Base-by-base conservation (phyloP, 1,140 invertebrate species). In the Drosophila ohnishii region DNA sequence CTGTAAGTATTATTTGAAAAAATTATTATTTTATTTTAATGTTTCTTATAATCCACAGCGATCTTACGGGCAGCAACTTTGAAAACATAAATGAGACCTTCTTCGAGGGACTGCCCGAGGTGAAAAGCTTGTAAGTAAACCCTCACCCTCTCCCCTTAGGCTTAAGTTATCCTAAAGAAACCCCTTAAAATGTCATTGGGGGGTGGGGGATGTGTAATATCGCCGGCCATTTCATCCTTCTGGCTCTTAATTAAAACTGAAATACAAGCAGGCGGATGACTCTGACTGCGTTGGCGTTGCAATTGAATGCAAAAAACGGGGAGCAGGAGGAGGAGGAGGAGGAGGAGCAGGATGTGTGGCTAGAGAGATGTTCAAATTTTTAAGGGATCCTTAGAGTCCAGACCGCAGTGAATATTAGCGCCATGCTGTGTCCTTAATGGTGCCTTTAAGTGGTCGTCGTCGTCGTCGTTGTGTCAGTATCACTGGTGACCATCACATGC, bases 61-160 rank as follows among this genome's bases (percentile, higher is more conserved):
- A 91, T 69, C 74, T 91, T n/a, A 91, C 90, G 3, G 90, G 90
- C 40, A 91, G 91, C 59, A 86, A 51, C 45, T 91, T 91, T 62
- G 75, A 82, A 51, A 55, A 47, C 50, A 80, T 91, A 34, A 61
- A 77, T 32, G 79, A 72, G 35, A 57, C 48, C 28, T 90, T 91
- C 53, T 80, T 91, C 40, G 59, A 61, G 45, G 58, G 48, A 40
- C 55, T 91, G 72, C 90, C 90, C 32, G 60, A 73, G 11, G 58
- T 91, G 47, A 82, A 91, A 22, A 91, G 77, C 45, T 69, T 91
- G 90, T 91, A 62, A 91, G 90, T 91, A 32, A 14, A 10, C 8
- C 34, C 11, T 32, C 2, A 30, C 5, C 2, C 4, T 1, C 8
- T 4, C 10, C 9, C 34, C 19, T 25, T 51, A 22, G 30, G 22